These are phyloP conservation scores for Australoheros scitulus DNA, from an alignment of 2,113 vertebrate species.

Conservation along the genomic window DNA sequence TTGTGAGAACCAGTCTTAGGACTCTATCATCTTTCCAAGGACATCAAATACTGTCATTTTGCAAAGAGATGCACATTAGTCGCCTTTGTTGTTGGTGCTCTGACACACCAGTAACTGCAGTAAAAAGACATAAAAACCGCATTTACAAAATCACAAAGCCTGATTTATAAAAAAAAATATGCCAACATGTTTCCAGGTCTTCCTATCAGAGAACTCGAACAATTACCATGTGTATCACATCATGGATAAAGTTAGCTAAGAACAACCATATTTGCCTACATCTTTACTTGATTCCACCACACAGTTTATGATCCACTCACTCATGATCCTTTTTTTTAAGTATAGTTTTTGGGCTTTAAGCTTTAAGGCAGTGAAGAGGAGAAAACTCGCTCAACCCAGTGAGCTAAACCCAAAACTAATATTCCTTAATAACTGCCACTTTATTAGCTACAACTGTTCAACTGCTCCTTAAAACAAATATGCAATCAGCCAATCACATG, in stretches of 20 bases:
- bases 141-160: background rate
- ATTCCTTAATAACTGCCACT: background rate
- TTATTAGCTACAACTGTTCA: no score
- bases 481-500: no score
- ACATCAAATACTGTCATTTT: background rate
- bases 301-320: background rate
- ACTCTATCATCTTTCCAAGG: conserved; percentile 2
- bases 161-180: background rate
- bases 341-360: background rate
- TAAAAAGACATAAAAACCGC: background rate
- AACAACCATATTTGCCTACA: background rate
- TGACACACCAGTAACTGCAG: background rate
- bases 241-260: no score
- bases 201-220: no score
- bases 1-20: background rate
- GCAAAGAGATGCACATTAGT: background rate
- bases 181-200: no score
- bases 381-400: background rate
- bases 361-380: background rate
- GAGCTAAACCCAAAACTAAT: background rate
- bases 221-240: background rate
- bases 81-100: background rate
- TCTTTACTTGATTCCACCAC: background rate
- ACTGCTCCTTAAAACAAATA: no score
- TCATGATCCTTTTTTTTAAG: background rate